phyloP scores from a whole-genome alignment of 2,888 invertebrate genomes.

The Griposia aprilina region DNA sequence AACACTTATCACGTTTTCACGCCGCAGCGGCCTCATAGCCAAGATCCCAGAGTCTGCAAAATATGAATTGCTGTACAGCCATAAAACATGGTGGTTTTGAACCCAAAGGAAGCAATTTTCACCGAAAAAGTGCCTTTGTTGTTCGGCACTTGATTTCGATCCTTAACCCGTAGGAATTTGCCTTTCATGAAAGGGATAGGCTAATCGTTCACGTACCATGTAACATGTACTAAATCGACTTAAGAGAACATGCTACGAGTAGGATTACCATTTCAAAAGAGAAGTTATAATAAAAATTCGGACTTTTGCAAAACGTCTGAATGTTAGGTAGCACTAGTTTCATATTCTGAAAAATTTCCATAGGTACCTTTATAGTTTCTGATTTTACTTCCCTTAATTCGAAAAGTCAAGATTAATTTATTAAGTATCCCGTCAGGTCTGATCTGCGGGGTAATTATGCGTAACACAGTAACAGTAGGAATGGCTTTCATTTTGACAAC shows the following conservation, averaged over 20 bases:
- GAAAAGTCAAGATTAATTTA: not conserved
- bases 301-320: not conserved
- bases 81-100: conserved; percentile 75
- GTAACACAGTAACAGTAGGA: no score
- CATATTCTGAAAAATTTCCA: not conserved
- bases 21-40: conserved; percentile 60
- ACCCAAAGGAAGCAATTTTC: conserved; percentile 77
- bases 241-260: conserved; percentile 1
- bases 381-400: not conserved
- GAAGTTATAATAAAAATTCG: not conserved
- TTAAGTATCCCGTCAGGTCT: not conserved
- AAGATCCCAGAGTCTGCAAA: conserved; percentile 74
- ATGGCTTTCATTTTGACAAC: no score
- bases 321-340: not conserved
- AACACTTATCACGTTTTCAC: conserved; percentile 73
- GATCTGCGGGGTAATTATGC: no score
- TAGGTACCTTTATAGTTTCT: not conserved
- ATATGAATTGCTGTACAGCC: conserved; percentile 74
- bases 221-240: conserved; percentile 34
- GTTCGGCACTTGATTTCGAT: conserved; percentile 74
- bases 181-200: conserved; percentile 56
- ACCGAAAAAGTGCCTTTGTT: conserved; percentile 74
- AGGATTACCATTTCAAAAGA: not conserved
- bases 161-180: conserved; percentile 67
- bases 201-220: conserved; percentile 59